These are phyloP conservation scores for Frankliniella fusca DNA, from an alignment of 2,888 invertebrate species.

Conservation along the genomic window DNA sequence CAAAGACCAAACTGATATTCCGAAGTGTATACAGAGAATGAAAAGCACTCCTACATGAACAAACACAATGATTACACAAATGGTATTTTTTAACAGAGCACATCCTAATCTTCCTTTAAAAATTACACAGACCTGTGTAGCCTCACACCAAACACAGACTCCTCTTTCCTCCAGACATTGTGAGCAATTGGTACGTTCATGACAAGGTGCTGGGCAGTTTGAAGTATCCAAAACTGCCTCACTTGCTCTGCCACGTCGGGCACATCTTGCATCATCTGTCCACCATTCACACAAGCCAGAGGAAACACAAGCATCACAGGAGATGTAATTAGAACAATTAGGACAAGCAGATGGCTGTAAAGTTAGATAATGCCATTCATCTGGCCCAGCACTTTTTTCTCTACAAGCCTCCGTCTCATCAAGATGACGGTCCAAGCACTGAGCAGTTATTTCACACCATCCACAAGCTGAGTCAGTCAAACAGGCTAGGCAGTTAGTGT, in stretches of 20 bases:
- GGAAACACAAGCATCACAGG: conserved; percentile 76
- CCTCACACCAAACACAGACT: conserved; percentile 94
- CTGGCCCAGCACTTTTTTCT: conserved; percentile 43
- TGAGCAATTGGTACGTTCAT: conserved; percentile 69
- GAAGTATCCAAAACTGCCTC: conserved; percentile 56
- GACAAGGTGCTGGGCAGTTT: conserved; percentile 78
- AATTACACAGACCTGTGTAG: conserved; percentile 54
- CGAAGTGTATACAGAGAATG: conserved; percentile 92
- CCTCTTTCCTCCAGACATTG: conserved; percentile 80
- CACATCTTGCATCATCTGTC: conserved; percentile 81
- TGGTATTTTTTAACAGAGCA: background rate
- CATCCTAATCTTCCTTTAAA: background rate
- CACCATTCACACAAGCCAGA: conserved; percentile 88
- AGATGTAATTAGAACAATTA: conserved; percentile 83
- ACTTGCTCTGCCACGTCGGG: conserved; percentile 60
- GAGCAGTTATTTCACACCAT: conserved; percentile 79
- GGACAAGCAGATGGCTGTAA: conserved; percentile 78
- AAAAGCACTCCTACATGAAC: conserved; percentile 70
- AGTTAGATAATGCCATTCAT: conserved; percentile 74
- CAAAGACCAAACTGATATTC: conserved; percentile 91
- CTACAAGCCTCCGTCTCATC: conserved; percentile 62
- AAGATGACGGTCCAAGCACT: conserved; percentile 63
- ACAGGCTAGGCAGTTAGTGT: conserved; percentile 82
- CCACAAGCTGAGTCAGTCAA: conserved; percentile 84
- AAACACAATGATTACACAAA: conserved; percentile 26